Evolutionary conservation across 2,888 invertebrate genomes (phyloP).

Genomic region (Drosophila mimetica): DNA sequence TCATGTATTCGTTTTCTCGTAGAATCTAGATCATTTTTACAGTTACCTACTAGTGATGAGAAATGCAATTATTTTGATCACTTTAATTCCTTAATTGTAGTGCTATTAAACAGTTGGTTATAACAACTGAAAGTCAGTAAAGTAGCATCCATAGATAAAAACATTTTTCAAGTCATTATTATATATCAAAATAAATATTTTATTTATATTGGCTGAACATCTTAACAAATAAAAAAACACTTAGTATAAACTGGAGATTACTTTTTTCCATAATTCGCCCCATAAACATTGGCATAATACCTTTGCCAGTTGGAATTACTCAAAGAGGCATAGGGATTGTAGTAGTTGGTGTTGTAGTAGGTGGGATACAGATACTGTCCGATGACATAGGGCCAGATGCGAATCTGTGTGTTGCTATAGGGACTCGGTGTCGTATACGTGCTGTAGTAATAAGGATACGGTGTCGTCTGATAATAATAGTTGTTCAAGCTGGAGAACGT

Average conservation of each 20-base stretch:
- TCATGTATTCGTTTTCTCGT: background rate
- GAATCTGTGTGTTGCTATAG: constrained; percentile 47
- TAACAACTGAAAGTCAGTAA: too few relatives aligned
- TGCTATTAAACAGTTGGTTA: too few relatives aligned
- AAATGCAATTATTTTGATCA: background rate
- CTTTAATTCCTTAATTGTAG: too few relatives aligned
- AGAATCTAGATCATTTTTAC: background rate
- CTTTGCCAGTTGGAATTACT: constrained; percentile 62
- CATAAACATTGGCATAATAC: constrained; percentile 61
- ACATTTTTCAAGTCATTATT: background rate
- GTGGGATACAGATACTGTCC: constrained; percentile 72
- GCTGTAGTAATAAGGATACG: constrained; percentile 57
- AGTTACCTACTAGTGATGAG: background rate
- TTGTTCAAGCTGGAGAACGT: constrained; percentile 70
- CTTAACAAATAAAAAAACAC: constrained; percentile 11
- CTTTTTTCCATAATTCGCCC: constrained; percentile 59
- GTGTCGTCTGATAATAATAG: constrained; percentile 53
- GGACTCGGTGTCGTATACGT: constrained; percentile 49
- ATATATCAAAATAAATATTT: constrained; percentile 5
- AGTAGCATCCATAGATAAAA: background rate
- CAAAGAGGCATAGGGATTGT: constrained; percentile 62
- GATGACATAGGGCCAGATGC: constrained; percentile 78
- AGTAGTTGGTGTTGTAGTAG: constrained; percentile 62
- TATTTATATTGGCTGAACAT: constrained; percentile 16
- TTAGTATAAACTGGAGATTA: constrained; percentile 17